These are phyloP conservation scores for Polydrusus pterygomalis DNA, from an alignment of 2,888 invertebrate species.

Conservation along the genomic window DNA sequence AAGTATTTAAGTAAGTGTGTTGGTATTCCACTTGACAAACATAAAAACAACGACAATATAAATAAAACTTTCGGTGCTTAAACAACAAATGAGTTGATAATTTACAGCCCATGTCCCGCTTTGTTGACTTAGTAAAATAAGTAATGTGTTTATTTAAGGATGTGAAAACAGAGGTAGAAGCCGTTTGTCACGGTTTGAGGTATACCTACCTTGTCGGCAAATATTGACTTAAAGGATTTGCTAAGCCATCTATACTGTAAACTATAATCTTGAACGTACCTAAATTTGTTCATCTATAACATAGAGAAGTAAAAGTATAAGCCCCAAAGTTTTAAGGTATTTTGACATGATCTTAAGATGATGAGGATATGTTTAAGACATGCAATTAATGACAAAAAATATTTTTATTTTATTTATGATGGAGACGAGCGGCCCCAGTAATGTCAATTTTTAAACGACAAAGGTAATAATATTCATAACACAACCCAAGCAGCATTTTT, in stretches of 20 bases:
- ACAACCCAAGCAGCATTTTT: no score
- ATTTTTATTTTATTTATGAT: no score
- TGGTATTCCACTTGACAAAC: constrained; percentile 26
- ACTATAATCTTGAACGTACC: not conserved
- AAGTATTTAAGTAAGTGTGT: constrained; percentile 4
- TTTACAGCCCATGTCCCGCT: constrained; percentile 54
- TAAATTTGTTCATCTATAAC: no score
- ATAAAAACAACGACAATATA: constrained; percentile 22
- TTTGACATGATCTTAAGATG: no score
- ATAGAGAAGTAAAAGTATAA: no score
- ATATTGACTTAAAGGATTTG: constrained; percentile 64
- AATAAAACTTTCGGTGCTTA: constrained; percentile 31
- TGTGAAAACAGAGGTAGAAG: constrained; percentile 60
- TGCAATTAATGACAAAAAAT: no score
- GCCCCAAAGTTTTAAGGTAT: no score
- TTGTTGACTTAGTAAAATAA: constrained; percentile 65
- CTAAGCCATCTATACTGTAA: constrained; percentile 35
- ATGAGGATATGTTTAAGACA: no score
- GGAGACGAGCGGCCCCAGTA: no score
- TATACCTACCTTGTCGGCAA: constrained; percentile 61
- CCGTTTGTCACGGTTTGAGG: constrained; percentile 58
- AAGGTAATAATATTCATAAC: no score
- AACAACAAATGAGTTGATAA: constrained; percentile 54
- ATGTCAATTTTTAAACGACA: no score
- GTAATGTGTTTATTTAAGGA: constrained; percentile 64